Evolutionary conservation across 2,888 invertebrate genomes (phyloP).

Genomic region (Amblyjoppa proteus): DNA sequence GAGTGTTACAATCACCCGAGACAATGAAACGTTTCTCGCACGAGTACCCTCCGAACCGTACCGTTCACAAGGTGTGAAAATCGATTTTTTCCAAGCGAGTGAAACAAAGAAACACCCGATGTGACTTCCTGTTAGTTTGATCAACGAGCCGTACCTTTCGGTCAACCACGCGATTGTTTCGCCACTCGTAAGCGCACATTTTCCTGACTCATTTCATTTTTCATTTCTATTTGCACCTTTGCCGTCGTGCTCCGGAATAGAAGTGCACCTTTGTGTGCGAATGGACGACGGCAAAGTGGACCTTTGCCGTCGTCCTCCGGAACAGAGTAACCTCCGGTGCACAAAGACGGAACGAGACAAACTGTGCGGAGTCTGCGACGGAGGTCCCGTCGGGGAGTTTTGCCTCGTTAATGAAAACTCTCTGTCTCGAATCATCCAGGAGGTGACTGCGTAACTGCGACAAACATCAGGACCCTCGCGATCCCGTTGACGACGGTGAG

Average conservation of each 20-base stretch:
- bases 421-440: conserved; percentile 21
- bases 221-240: too few species aligned
- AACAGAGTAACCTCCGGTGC: background rate
- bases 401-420: conserved; percentile 67
- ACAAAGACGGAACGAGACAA: conserved; percentile 34
- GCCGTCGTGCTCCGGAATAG: background rate
- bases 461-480: conserved; percentile 36
- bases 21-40: too few species aligned
- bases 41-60: too few species aligned
- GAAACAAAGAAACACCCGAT: too few species aligned
- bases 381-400: conserved; percentile 33
- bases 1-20: too few species aligned
- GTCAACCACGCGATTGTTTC: too few species aligned
- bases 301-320: background rate
- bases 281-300: too few species aligned
- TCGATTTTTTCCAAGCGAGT: too few species aligned
- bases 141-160: too few species aligned
- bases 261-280: background rate
- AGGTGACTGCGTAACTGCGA: conserved; percentile 32
- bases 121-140: too few species aligned
- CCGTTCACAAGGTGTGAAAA: too few species aligned
- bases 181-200: too few species aligned
- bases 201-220: background rate
- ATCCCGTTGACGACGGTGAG: conserved; percentile 4
- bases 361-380: background rate